phyloP scores from a whole-genome alignment of 2,113 vertebrate species.

The Hippocampus abdominalis region DNA sequence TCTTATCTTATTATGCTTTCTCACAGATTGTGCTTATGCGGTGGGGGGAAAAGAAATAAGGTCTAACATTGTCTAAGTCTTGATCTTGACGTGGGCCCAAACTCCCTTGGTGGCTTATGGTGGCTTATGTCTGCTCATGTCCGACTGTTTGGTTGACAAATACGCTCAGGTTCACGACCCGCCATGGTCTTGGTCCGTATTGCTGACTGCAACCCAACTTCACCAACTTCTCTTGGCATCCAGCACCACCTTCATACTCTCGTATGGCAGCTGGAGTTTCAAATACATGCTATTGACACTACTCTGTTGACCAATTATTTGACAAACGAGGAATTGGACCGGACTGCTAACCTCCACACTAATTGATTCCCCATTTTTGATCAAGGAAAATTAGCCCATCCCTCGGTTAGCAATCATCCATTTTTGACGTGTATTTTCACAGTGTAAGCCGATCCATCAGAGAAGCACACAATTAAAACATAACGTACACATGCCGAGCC shows the following conservation, averaged over 20 bases:
- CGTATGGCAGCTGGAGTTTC: not conserved
- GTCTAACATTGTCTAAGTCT: not conserved
- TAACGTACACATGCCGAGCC: slow-evolving; percentile 47
- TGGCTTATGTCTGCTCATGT: no score
- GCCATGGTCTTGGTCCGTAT: no score
- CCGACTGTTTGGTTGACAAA: no score
- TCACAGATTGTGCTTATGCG: no score
- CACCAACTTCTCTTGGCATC: not conserved
- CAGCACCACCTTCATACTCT: not conserved
- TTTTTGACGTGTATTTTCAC: not conserved
- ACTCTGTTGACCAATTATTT: not conserved
- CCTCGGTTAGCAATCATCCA: not conserved
- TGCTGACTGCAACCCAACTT: not conserved
- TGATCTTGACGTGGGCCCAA: not conserved
- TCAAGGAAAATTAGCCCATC: not conserved
- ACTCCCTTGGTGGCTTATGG: not conserved
- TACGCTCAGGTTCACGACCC: no score
- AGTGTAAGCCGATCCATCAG: not conserved
- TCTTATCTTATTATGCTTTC: no score
- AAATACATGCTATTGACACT: not conserved
- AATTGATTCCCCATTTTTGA: not conserved
- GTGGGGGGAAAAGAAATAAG: no score
- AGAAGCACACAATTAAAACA: not conserved
- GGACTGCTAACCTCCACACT: not conserved
- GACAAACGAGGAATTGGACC: not conserved